phyloP scores from a whole-genome alignment of 2,113 vertebrate genomes.

The Nematolebias whitei region DNA sequence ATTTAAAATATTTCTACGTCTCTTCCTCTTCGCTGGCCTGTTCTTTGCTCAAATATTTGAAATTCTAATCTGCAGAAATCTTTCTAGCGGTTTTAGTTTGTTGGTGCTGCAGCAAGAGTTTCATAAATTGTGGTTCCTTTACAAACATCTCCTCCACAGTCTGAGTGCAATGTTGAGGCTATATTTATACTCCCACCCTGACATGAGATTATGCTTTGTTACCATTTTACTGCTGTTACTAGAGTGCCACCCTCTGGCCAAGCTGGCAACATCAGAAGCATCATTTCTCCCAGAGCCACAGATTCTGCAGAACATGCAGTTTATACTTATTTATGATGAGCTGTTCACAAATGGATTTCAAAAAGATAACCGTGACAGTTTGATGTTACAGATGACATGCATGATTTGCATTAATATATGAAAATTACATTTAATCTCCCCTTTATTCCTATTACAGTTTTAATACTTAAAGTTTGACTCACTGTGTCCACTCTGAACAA shows the following conservation, averaged over 20 bases:
- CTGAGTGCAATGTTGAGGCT: background rate
- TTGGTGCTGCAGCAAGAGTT: background rate
- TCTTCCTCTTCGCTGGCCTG: too few species aligned
- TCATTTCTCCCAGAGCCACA: background rate
- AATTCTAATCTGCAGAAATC: too few species aligned
- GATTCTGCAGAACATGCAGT: background rate
- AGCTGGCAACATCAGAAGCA: constrained; percentile 2
- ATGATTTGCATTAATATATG: constrained; percentile 12
- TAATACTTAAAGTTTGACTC: too few species aligned
- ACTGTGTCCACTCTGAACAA: too few species aligned
- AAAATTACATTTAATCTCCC: background rate
- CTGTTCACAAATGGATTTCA: background rate
- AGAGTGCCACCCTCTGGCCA: constrained; percentile 65
- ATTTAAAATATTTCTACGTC: too few species aligned
- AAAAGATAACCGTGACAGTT: constrained; percentile 4
- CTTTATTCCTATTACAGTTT: too few species aligned
- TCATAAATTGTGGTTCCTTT: too few species aligned
- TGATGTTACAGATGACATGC: constrained; percentile 1
- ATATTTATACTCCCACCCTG: constrained; percentile 1
- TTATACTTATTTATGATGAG: constrained; percentile 2
- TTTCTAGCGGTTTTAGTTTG: background rate
- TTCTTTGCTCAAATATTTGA: too few species aligned
- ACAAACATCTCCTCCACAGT: background rate
- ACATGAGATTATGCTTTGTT: constrained; percentile 12
- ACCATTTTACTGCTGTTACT: constrained; percentile 50